phyloP scores from a whole-genome alignment of 2,888 invertebrate species.

The Cerceris ruficornis region DNA sequence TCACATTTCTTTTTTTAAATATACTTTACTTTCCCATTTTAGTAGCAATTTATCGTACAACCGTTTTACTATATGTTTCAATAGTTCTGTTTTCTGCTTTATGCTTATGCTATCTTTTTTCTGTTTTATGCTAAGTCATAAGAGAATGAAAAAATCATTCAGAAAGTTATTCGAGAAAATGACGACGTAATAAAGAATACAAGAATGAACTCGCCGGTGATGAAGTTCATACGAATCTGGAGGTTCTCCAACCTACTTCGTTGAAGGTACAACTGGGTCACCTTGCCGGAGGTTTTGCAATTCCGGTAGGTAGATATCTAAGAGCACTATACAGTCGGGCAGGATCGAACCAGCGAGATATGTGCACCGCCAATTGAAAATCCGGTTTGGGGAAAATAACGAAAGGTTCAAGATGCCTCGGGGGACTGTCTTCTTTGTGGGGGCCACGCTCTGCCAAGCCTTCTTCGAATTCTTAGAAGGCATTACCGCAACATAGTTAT shows the following conservation, averaged over 20 bases:
- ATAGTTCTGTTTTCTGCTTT: no score
- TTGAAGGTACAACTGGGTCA: slow-evolving; percentile 73
- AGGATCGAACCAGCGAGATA: slow-evolving; percentile 16
- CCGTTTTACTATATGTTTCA: no score
- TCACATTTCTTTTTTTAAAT: no score
- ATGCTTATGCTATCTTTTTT: no score
- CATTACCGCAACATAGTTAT: slow-evolving; percentile 44
- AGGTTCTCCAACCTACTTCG: slow-evolving; percentile 63
- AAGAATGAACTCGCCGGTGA: not conserved
- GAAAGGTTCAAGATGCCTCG: slow-evolving; percentile 28
- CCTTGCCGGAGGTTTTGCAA: slow-evolving; percentile 76
- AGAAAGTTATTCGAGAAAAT: not conserved
- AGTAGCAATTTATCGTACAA: no score
- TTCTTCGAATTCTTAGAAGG: slow-evolving; percentile 65
- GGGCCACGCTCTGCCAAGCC: slow-evolving; percentile 29
- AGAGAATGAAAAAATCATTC: not conserved
- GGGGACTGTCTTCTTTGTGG: slow-evolving; percentile 21
- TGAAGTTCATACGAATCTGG: slow-evolving; percentile 16
- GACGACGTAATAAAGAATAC: slow-evolving; percentile 4
- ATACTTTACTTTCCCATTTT: no score
- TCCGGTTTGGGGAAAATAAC: slow-evolving; percentile 75
- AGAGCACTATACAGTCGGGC: slow-evolving; percentile 46
- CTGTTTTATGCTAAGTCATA: not conserved
- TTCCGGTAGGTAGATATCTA: slow-evolving; percentile 52
- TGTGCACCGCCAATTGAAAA: slow-evolving; percentile 62